Evolutionary conservation across 2,888 invertebrate genomes (phyloP), one percentile per base, ranked within the genome.

Genomic region (Caenorhabditis macrosperma): DNA sequence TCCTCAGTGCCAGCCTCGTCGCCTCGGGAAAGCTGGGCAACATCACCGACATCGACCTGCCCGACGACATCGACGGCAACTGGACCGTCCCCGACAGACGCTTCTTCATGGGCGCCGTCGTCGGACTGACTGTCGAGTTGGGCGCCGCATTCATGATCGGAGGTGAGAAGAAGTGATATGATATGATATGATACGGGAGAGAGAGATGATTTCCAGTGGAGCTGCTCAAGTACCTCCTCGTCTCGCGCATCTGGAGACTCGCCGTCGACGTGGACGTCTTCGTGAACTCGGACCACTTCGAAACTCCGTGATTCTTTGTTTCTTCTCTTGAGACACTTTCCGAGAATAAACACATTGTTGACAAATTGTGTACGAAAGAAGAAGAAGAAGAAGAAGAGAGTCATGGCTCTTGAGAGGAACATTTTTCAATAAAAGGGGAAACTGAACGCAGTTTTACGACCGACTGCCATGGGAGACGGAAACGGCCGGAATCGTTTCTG

Each of bases 201-300:
- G 17, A 12, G 17, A 28, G n/a, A 26, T 60, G 26, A 17, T 59
- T 68, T 67, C 33, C 59, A 59, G 69, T 69, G 17, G 69, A 69
- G 20, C 41, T 69, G 20, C n/a, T 60, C 44, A 69, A 69, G 24
- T 69, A 61, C 54, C n/a, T 61, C n/a, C 60, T 69, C 24, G 20
- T 69, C 22, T 52, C 41, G 4, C 22, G 48, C 2, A 41, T 52
- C 60, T 69, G 69, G 69, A 20, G 30, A 0, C 26, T 52, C 4
- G 30, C 55, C 1, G 26, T 26, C 57, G 68, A 59, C 20, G 6
- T 9, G 28, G 44, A 50, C 5, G 38, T 46, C 9, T 17, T 26
- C 26, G 24, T 52, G 12, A 50, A 35, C 24, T 15, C 38, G 22
- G 60, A 41, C 26, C 28, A 28, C 20, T 60, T 60, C 44, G 26